These are phyloP conservation scores for Parus major DNA, from an alignment of 2,113 vertebrate genomes.

Conservation along the genomic window DNA sequence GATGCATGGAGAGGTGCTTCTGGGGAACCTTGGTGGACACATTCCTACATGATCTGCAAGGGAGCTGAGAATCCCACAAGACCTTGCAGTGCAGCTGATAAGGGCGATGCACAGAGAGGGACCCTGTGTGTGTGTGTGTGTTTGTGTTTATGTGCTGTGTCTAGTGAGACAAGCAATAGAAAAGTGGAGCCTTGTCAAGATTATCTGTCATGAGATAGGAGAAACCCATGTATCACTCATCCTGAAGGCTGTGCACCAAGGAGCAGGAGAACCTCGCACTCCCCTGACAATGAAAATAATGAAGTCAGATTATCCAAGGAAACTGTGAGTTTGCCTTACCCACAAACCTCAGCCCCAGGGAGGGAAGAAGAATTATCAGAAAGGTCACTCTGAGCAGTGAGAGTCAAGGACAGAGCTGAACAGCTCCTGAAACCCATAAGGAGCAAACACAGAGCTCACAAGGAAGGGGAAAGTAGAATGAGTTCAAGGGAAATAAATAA, in stretches of 20 bases:
- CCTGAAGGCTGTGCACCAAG: slow-evolving; percentile 68
- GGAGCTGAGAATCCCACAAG: background rate
- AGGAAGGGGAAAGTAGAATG: slow-evolving; percentile 36
- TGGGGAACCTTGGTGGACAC: background rate
- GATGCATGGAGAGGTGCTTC: background rate
- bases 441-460: slow-evolving; percentile 49
- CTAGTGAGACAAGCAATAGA: slow-evolving; percentile 58
- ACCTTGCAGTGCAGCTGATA: background rate
- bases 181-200: slow-evolving; percentile 63
- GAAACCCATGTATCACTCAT: slow-evolving; percentile 71
- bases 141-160: background rate
- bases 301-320: slow-evolving; percentile 77
- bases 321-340: slow-evolving; percentile 70
- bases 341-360: slow-evolving; percentile 66
- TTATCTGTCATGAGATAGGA: slow-evolving; percentile 51
- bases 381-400: slow-evolving; percentile 73
- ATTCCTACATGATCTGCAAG: background rate
- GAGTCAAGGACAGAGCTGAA: slow-evolving; percentile 70
- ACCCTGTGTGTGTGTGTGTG: background rate
- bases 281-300: slow-evolving; percentile 74
- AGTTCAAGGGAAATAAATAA: slow-evolving; percentile 67
- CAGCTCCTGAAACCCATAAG: slow-evolving; percentile 66
- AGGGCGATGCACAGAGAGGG: background rate
- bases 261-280: slow-evolving; percentile 62
- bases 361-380: slow-evolving; percentile 74